Evolutionary conservation across 2,888 invertebrate species (phyloP).

Genomic region (Hyposoter dolosus): DNA sequence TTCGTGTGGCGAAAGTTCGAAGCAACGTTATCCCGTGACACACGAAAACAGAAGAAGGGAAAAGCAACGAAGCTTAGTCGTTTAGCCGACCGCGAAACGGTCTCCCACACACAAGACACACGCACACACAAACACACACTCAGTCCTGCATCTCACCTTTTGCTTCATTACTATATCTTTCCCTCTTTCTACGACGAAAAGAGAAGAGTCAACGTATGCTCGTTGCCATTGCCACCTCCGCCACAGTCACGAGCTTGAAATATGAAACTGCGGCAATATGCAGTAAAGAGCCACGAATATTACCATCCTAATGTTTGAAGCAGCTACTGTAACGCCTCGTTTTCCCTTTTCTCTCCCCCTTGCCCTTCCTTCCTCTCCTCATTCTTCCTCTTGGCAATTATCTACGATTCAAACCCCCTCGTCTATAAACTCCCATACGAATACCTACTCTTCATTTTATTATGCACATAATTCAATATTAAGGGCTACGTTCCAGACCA

Average conservation of each 20-base stretch:
- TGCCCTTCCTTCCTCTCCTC: slow-evolving; percentile 8
- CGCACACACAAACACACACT: too few relatives aligned
- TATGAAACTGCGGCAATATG: slow-evolving; percentile 77
- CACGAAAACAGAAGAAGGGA: slow-evolving; percentile 38
- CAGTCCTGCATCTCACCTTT: slow-evolving; percentile 23
- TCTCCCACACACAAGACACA: slow-evolving; percentile 24
- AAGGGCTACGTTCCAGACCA: background rate
- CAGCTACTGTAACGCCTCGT: slow-evolving; percentile 59
- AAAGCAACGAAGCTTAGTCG: slow-evolving; percentile 58
- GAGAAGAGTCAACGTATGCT: slow-evolving; percentile 53
- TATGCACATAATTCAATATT: background rate
- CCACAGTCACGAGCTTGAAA: slow-evolving; percentile 66
- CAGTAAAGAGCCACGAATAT: slow-evolving; percentile 73
- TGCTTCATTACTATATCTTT: background rate
- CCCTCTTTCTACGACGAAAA: slow-evolving; percentile 12
- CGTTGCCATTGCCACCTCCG: slow-evolving; percentile 60
- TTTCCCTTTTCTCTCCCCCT: background rate
- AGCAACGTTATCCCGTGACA: slow-evolving; percentile 32
- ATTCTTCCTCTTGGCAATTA: slow-evolving; percentile 64
- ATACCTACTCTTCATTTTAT: background rate
- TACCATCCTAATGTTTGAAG: slow-evolving; percentile 69
- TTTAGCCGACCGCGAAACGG: slow-evolving; percentile 64
- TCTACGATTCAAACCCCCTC: slow-evolving; percentile 65
- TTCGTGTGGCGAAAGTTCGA: slow-evolving; percentile 30
- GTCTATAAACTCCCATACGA: background rate